These are phyloP conservation scores for Clytia hemisphaerica DNA, from an alignment of 30 jellyfish, hydroid and myxozoan species.

Conservation along the genomic window DNA sequence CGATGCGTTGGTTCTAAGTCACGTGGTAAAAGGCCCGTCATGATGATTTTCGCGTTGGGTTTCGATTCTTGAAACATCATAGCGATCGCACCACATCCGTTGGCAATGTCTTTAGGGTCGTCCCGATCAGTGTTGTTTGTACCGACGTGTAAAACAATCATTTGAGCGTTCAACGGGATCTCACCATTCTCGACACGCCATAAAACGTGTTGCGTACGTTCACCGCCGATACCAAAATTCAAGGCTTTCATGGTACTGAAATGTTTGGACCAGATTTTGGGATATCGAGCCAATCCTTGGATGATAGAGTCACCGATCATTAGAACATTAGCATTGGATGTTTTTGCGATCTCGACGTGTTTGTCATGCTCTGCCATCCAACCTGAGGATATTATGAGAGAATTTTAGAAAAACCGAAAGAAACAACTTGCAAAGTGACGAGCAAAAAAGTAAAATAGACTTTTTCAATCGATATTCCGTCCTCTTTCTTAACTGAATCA, in stretches of 20 bases:
- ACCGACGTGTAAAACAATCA: constrained; percentile 83
- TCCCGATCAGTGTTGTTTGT: constrained; percentile 85
- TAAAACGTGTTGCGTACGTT: constrained; percentile 84
- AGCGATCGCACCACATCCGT: constrained; percentile 83
- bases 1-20: constrained; percentile 58
- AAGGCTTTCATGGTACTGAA: constrained; percentile 65
- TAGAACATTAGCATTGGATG: constrained; percentile 60
- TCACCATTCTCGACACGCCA: constrained; percentile 97
- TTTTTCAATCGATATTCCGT: too few relatives aligned
- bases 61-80: constrained; percentile 81
- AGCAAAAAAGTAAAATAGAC: too few relatives aligned
- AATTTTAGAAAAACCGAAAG: too few relatives aligned
- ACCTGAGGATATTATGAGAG: too few relatives aligned
- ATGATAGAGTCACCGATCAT: constrained; percentile 84
- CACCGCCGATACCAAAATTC: constrained; percentile 95
- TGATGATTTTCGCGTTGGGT: constrained; percentile 84
- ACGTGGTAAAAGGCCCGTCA: constrained; percentile 87
- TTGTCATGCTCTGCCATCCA: constrained; percentile 90
- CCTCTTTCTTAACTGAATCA: too few relatives aligned
- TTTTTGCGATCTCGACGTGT: constrained; percentile 81
- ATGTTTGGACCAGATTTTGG: constrained; percentile 71
- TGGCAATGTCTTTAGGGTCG: constrained; percentile 74
- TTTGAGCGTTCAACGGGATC: constrained; percentile 86
- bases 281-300: constrained; percentile 76
- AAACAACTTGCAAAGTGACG: too few relatives aligned